Evolutionary conservation across 2,888 invertebrate species (phyloP).

Genomic region (Geophilus truncorum): DNA sequence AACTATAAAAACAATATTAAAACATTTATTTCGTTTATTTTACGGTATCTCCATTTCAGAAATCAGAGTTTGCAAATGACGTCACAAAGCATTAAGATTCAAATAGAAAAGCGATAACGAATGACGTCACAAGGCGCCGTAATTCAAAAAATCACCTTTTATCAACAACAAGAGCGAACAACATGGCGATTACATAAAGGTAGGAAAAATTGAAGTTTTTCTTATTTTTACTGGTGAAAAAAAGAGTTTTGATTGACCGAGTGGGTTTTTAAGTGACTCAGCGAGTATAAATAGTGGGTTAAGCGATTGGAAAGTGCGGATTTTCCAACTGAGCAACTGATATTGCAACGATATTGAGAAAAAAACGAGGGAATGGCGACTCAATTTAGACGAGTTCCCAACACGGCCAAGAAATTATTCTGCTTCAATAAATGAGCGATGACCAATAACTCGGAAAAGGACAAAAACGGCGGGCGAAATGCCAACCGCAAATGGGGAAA

Average conservation of each 20-base stretch:
- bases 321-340: neutral
- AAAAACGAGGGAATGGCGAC: neutral
- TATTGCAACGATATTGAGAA: neutral
- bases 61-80: too few species aligned
- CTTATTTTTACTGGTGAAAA: neutral
- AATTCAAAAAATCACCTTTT: too few species aligned
- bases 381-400: conserved; percentile 11
- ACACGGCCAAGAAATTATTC: conserved; percentile 5
- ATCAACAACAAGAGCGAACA: too few species aligned
- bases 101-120: too few species aligned
- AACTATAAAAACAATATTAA: conserved; percentile 25
- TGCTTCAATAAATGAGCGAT: conserved; percentile 13
- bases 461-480: neutral
- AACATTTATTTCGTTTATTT: neutral
- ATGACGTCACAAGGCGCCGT: too few species aligned
- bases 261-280: neutral
- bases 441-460: conserved; percentile 13
- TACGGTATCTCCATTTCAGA: too few species aligned
- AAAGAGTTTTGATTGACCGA: neutral
- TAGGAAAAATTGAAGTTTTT: too few species aligned
- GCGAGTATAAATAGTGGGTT: neutral
- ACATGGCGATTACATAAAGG: too few species aligned
- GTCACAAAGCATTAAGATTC: too few species aligned
- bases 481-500: neutral
- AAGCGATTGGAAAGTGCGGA: neutral